Conservation (phyloP, 2,113 vertebrate genomes). For the Brachionichthys hirsutus region DNA sequence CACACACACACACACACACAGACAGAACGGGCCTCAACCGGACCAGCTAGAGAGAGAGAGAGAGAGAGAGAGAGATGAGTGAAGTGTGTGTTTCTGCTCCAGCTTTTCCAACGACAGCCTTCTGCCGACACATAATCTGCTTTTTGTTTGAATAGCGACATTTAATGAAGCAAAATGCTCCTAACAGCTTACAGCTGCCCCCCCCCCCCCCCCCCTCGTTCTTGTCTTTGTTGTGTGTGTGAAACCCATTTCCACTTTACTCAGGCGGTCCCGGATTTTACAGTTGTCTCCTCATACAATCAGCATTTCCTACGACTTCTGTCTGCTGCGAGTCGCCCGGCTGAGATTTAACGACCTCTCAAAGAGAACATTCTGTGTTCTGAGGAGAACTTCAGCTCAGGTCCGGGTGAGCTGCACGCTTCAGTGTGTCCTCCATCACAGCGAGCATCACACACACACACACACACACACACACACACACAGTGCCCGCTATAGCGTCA, state of each 20-base stretch:
- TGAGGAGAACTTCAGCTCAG: neutral
- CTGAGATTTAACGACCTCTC: slow-evolving; percentile 12
- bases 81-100: slow-evolving; percentile 38
- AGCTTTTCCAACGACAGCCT: slow-evolving; percentile 46
- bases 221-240: slow-evolving; percentile 35
- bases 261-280: slow-evolving; percentile 15
- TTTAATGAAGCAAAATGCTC: slow-evolving; percentile 69
- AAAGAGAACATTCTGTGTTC: slow-evolving; percentile 3
- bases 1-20: slow-evolving; percentile 18
- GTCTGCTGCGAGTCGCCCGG: slow-evolving; percentile 23
- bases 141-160: slow-evolving; percentile 65
- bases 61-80: slow-evolving; percentile 6
- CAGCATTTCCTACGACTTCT: slow-evolving; percentile 56
- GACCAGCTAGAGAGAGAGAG: slow-evolving; percentile 17
- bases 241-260: too few relatives aligned
- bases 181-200: slow-evolving; percentile 61
- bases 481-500: slow-evolving; percentile 54
- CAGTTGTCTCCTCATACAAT: slow-evolving; percentile 60
- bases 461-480: slow-evolving; percentile 19
- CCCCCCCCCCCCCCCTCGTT: slow-evolving; percentile 6
- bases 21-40: slow-evolving; percentile 31
- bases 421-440: slow-evolving; percentile 50
- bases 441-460: slow-evolving; percentile 26
- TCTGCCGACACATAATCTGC: slow-evolving; percentile 53
- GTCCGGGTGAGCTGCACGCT: too few relatives aligned